Evolutionary conservation across 2,113 vertebrate genomes (phyloP).

Genomic region (Ciconia stormi): DNA sequence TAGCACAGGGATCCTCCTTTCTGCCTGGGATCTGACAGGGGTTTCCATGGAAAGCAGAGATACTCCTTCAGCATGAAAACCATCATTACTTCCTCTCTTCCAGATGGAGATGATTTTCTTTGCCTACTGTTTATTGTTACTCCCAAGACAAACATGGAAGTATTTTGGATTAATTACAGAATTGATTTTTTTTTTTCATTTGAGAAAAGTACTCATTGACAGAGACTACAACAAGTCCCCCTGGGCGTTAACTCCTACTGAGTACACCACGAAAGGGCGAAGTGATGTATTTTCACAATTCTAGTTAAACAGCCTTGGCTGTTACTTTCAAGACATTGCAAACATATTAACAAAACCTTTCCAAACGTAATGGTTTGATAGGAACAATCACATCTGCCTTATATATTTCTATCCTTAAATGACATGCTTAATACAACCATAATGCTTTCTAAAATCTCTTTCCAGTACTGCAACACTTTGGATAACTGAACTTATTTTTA

Average conservation of each 20-base stretch:
- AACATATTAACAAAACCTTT: neutral
- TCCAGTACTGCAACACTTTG: neutral
- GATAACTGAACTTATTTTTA: neutral
- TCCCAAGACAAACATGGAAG: neutral
- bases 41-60: neutral
- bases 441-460: neutral
- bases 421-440: neutral
- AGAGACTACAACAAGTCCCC: neutral
- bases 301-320: neutral
- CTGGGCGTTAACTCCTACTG: neutral
- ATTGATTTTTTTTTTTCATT: neutral
- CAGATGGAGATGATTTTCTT: neutral
- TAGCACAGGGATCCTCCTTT: neutral
- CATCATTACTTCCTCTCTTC: neutral
- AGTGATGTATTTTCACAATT: neutral
- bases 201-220: neutral
- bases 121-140: neutral
- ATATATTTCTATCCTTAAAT: neutral
- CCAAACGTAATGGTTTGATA: neutral
- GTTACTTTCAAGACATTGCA: neutral
- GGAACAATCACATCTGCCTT: neutral
- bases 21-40: neutral
- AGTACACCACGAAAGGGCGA: neutral
- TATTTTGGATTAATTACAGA: neutral
- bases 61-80: neutral